Base-by-base conservation (phyloP, 92 coral and sea anemone species). In the Phenganax marumi region DNA sequence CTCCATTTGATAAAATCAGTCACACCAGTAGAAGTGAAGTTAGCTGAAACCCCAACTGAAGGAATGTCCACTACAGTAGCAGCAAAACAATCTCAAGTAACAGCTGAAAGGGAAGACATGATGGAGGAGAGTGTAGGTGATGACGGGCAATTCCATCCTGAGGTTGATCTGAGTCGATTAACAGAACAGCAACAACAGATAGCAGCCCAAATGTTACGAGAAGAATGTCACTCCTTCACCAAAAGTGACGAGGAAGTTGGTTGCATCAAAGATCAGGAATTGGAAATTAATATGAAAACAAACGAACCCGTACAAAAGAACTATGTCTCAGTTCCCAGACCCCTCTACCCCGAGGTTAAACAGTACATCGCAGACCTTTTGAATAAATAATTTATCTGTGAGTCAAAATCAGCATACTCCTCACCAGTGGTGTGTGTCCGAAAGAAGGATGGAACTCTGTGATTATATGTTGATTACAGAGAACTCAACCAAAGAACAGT, bases 21-120 rank as follows among this genome's bases (percentile, higher is more conserved):
- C 12, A 55, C 81, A 50, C 85, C 81, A 0, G 65, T 80, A 50
- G 88, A 85, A 85, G 84, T 78, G 50, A 85, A 77, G 50, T 39
- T 66, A n/a, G 72, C 72, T 3, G 72, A 66, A 23, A 66, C 16
- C 10, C 13, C 25, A 8, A 39, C 49, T 50, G 14, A 39, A 10
- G n/a, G 14, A 39, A 25, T 50, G 43, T 12, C 26, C 0, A 6
- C 26, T 25, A 72, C 56, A 8, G 33, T 14, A 33, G 50, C 65
- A 75, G 46, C 21, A 43, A 54, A 2, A 53, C 63, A 52, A 52
- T 75, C 49, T 3, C 80, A 75, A 24, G 80, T 23, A 47, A 75
- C 12, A 11, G 58, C 24, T 7, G 24, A 17, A 54, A 26, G 1
- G 48, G 17, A 54, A 52, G 43, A 18, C 33, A 22, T 11, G 80